These are phyloP conservation scores for Cyprinella venusta DNA, from an alignment of 2,797 vertebrate genomes.

Conservation along the genomic window DNA sequence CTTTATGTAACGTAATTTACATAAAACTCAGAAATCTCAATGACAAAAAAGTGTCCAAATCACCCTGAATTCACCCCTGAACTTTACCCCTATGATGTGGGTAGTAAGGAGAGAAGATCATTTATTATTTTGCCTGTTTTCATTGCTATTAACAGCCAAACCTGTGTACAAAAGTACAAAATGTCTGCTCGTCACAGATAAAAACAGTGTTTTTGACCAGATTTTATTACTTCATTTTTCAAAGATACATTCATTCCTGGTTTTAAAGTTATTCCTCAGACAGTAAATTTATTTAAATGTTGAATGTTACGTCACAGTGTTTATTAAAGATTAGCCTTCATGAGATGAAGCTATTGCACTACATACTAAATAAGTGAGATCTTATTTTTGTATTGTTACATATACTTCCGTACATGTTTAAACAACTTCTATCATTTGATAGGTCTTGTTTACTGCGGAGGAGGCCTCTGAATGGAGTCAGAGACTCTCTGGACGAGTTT, in stretches of 20 bases:
- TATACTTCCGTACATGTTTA: neutral
- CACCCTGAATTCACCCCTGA: too few relatives aligned
- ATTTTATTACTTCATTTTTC: neutral
- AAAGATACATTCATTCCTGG: neutral
- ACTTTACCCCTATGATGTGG: neutral
- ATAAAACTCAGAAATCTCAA: neutral
- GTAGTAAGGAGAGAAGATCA: neutral
- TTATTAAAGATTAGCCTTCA: neutral
- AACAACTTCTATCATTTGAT: neutral
- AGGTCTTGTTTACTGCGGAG: neutral
- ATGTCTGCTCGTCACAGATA: neutral
- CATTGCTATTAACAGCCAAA: neutral
- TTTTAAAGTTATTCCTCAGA: neutral
- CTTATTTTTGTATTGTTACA: neutral
- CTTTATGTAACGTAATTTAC: too few relatives aligned
- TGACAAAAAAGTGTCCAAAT: too few relatives aligned
- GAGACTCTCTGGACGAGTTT: slow-evolving; percentile 30
- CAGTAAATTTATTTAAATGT: neutral
- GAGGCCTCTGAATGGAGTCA: neutral
- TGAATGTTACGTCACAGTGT: neutral
- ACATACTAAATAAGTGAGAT: neutral
- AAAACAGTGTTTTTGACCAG: neutral
- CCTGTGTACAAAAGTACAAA: neutral
- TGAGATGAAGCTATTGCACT: neutral
- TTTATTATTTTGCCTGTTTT: neutral